These are phyloP conservation scores for Stenichneumon culpator DNA, from an alignment of 2,888 invertebrate species.

Conservation along the genomic window DNA sequence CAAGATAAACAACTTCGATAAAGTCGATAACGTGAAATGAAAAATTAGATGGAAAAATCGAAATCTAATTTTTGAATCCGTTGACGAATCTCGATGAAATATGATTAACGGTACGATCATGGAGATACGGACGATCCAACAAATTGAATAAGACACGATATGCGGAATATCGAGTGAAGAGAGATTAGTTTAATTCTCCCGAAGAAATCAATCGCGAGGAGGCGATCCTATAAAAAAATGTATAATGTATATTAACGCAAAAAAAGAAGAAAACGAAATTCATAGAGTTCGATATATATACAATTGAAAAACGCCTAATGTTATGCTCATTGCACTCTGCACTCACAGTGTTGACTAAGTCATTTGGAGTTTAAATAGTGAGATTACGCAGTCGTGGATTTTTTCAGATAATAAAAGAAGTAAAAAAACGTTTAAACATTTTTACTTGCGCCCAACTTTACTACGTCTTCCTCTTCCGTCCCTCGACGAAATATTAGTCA, in stretches of 20 bases:
- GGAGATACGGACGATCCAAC: constrained; percentile 31
- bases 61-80: neutral
- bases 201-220: constrained; percentile 29
- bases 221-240: constrained; percentile 22
- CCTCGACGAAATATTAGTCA: neutral
- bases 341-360: constrained; percentile 42
- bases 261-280: neutral
- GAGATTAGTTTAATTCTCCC: constrained; percentile 28
- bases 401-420: constrained; percentile 49
- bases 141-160: constrained; percentile 28
- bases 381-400: constrained; percentile 42
- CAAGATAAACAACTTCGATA: neutral
- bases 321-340: constrained; percentile 45
- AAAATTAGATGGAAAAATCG: neutral
- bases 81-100: neutral
- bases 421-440: constrained; percentile 27
- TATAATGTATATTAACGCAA: constrained; percentile 1
- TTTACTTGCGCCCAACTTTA: neutral
- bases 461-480: neutral
- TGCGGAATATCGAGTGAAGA: constrained; percentile 14
- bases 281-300: constrained; percentile 52
- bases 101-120: neutral
- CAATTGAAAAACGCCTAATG: constrained; percentile 48
- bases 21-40: no score
- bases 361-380: constrained; percentile 49